Base-by-base conservation (phyloP, 2,888 invertebrate species). In the Trissolcus brochymenae region DNA sequence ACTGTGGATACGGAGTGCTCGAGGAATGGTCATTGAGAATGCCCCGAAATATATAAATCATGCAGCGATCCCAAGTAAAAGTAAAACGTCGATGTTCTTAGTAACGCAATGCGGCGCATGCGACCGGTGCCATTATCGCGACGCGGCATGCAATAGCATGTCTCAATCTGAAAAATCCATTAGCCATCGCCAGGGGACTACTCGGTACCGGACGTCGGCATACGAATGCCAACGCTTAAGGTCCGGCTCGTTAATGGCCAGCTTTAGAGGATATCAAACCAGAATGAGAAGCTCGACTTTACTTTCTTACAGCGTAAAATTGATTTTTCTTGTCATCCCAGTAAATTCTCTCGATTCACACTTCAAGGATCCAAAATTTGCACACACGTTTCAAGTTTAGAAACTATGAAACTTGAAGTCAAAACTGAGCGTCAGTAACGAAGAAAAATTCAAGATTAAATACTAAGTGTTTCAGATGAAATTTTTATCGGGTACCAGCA, bases 141-240 rank as follows among this genome's bases (percentile, higher is more conserved):
- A 67, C 72, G 72, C 71, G 81, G 79, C 80, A 80, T 78, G 81
- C 80, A 76, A 79, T 80, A 80, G 71, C 82, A 79, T 82, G 83
- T 84, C 85, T 86, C 82, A 84, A 86, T 86, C 85, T 83, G 86
- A 86, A 87, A 86, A 86, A 86, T 86, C 86, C 86, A 86, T 87
- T 87, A 86, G 85, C 82, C 79, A 75, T 74, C 75, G 81, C 77
- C 78, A 74, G 65, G 70, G 78, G 70, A 70, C 76, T 67, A 64
- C 41, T 64, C 65, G 59, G 68, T 65, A 75, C 68, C 70, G 75
- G 68, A 75, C 68, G 68, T 56, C 59, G 60, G 70, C 60, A 70
- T 70, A 75, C 67, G 75, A 78, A 56, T 64, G 60, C 72, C 77
- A 68, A 50, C 68, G 67, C 55, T 57, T 53, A 66, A 62, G 74